Percentiles rank a stretch among this genome's conserved stretches.
Conservation (phyloP, 2,797 vertebrate genomes). For the Pseudopleuronectes americanus region DNA sequence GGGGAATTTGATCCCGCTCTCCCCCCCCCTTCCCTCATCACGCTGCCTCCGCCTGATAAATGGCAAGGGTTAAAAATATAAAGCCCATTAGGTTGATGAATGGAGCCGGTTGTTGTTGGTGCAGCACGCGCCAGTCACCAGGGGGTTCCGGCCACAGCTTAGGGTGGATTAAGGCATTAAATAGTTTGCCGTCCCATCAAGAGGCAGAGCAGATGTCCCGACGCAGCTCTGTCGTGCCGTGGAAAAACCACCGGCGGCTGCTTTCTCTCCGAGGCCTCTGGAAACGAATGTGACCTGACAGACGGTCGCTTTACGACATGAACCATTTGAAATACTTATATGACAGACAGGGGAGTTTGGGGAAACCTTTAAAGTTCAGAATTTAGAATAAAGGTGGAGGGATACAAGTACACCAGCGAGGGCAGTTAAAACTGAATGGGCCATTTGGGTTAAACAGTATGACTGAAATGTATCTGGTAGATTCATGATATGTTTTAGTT, state of each 20-base stretch:
- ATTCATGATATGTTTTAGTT: conserved; percentile 3
- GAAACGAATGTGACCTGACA: conserved; percentile 40
- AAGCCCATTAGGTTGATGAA: conserved; percentile 86
- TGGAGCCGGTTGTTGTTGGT: conserved; percentile 79
- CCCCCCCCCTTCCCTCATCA: conserved; percentile 64
- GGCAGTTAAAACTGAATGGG: conserved; percentile 43
- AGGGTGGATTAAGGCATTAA: conserved; percentile 83
- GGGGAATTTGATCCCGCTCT: conserved; percentile 72
- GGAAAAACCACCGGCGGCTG: conserved; percentile 37
- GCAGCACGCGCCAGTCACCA: conserved; percentile 71
- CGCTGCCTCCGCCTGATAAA: conserved; percentile 80
- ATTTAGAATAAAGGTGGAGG: conserved; percentile 44
- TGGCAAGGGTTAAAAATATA: conserved; percentile 88
- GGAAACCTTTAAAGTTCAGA: conserved; percentile 28
- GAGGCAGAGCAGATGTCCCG: conserved; percentile 65
- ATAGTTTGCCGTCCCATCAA: conserved; percentile 75
- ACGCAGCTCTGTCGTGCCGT: conserved; percentile 47
- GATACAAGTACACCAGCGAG: conserved; percentile 10
- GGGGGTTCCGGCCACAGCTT: conserved; percentile 76
- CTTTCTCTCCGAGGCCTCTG: conserved; percentile 29
- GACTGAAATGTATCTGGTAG: conserved; percentile 10
- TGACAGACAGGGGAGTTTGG: conserved; percentile 19
- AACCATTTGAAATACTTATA: conserved; percentile 14
- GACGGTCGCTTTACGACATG: conserved; percentile 17
- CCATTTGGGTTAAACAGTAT: conserved; percentile 18